Evolutionary conservation across 2,888 invertebrate species (phyloP), one percentile per base, ranked within the genome.

Genomic region (Caenorhabditis drosophilae): DNA sequence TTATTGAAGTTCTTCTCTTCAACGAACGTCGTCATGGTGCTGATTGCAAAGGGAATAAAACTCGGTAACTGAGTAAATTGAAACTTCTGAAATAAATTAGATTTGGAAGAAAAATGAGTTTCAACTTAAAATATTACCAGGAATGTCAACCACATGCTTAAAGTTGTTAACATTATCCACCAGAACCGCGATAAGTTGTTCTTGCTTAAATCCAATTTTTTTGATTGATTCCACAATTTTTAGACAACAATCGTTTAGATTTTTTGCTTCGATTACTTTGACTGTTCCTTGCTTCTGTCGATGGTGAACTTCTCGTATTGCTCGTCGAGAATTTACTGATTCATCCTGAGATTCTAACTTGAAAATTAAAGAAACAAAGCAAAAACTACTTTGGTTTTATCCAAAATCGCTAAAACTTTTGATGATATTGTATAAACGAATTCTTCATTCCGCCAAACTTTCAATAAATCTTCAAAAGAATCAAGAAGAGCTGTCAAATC

Each of bases 381-480:
- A 4, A 23, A 1, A 18, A 2, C 15, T 27, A 47, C 42, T 26
- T 63, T 63, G 23, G 27, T 11, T 12, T 41, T 20, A 20, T 63
- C 63, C 11, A 63, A n/a, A 23, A 52, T 2, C 0, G 44, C 54
- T 12, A 63, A 46, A 23, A 40, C 34, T 7, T 12, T 41, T 0
- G 49, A 54, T 20, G 58, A 49, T 1, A 63, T 16, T 7, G 56
- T 41, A 25, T 38, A 54, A 4, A 63, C 50, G 42, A 58, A 58
- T 26, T 63, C 63, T 12, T 54, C 22, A 22, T 50, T 38, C 20
- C 52, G 26, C 57, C 57, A 63, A 16, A 63, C 36, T 18, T 57
- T 54, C 6, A 7, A n/a, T 12, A 41, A 56, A 26, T 18, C 12
- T 6, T n/a, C 1, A 15, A 45, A n/a, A 22, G 50, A 40, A 11